Percentiles rank a stretch among this genome's conserved stretches.
These are phyloP conservation scores for Pristionchus japonicus DNA, from an alignment of 2,888 invertebrate genomes.

Conservation along the genomic window DNA sequence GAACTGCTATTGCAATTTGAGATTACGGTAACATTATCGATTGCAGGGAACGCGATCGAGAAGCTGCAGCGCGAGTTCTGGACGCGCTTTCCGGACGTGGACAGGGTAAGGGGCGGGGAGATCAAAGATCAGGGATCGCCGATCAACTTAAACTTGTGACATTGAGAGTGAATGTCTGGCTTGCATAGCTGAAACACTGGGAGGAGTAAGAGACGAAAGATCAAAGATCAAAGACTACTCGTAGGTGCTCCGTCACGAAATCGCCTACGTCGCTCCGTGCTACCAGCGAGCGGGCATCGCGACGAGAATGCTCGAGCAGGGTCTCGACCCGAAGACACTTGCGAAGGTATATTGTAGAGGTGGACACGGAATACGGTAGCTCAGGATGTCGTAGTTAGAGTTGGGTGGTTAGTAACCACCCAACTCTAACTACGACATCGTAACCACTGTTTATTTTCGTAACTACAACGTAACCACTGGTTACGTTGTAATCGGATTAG, in stretches of 20 bases:
- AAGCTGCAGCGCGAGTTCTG: conserved; percentile 38
- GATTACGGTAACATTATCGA: background rate
- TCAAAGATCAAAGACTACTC: background rate
- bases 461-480: no score
- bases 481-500: no score
- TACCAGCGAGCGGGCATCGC: conserved; percentile 45
- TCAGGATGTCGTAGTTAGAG: no score
- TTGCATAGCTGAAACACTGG: background rate
- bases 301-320: conserved; percentile 12
- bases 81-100: background rate
- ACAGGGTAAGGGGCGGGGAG: background rate
- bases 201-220: background rate
- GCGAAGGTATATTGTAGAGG: background rate
- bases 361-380: no score
- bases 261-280: conserved; percentile 17
- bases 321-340: background rate
- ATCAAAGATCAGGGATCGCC: background rate
- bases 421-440: no score
- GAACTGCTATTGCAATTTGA: no score
- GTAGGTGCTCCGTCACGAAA: conserved; percentile 41
- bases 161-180: background rate
- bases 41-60: conserved; percentile 34
- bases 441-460: no score
- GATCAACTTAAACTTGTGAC: background rate
- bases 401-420: no score